Base-by-base conservation (phyloP, 1,140 invertebrate genomes). In the Zaprionus camerounensis region DNA sequence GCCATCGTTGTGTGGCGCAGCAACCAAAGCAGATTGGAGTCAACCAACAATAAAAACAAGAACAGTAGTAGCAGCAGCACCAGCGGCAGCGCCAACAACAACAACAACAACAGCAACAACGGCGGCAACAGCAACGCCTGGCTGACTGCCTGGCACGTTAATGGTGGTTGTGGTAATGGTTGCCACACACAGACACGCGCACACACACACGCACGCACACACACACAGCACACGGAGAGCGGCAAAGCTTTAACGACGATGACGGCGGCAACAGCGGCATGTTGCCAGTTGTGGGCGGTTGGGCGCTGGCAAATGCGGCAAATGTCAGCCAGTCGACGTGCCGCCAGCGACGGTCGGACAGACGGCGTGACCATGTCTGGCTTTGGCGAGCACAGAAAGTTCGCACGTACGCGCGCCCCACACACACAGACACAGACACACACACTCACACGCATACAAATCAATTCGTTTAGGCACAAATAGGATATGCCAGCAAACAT, bases 1-100 rank as follows among this genome's bases (percentile, higher is more conserved):
- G 69, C 64, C 76, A 44, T 77, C 80, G 78, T 88, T 72, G 85
- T 90, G 82, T 90, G 85, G 85, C 85, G 85, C 85, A 88, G 85
- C 85, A 88, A 88, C 85, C 85, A 90, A 90, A 90, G 85, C 85
- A 90, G 85, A 90, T 91, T 90, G 85, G 85, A 90, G 85, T 90
- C 86, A 90, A 90, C 85, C 85, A 88, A 90, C 85, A 90, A 90
- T 90, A 90, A 90, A 90, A 91, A 88, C 86, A 90, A 72, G 83
- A 87, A 81, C 83, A 87, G 69, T 55, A 77, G 57, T 56, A 80
- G 28, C 76, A 74, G 24, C 68, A 78, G 24, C 67, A 76, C 49
- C 64, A 80, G 34, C 53, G 77, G 53, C 70, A 79, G 59, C 63
- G 46, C 28, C 28, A 31, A 36, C 69, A 68, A 41, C 58, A 58